Conservation (phyloP, 2,113 vertebrate genomes). For the Suricata suricatta region DNA sequence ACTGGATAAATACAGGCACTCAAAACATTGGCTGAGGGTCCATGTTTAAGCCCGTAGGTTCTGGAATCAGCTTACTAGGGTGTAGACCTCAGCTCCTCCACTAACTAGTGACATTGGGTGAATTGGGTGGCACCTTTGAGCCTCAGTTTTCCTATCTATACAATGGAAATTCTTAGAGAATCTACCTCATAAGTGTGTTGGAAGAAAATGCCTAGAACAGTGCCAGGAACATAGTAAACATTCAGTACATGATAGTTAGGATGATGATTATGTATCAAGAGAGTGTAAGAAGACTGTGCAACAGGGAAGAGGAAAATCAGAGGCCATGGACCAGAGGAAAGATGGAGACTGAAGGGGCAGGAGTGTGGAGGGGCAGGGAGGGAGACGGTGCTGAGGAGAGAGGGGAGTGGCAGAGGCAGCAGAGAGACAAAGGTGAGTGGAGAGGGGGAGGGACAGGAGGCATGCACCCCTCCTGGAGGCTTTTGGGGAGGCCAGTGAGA, state of each 20-base stretch:
- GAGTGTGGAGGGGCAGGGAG: neutral
- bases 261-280: neutral
- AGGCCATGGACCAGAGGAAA: neutral
- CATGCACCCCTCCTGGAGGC: neutral
- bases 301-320: neutral
- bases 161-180: neutral
- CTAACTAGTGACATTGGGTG: neutral
- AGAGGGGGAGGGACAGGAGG: neutral
- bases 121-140: neutral
- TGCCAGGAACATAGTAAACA: neutral
- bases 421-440: neutral
- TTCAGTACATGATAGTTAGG: neutral
- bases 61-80: neutral
- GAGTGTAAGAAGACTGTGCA: neutral
- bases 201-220: neutral
- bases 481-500: neutral
- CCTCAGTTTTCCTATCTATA: neutral
- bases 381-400: neutral
- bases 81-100: neutral
- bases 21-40: accelerated
- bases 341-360: neutral
- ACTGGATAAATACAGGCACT: neutral
- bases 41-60: too few species aligned
- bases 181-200: neutral
- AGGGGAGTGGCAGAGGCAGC: neutral